Evolutionary conservation across 2,888 invertebrate species (phyloP), one percentile per base, ranked within the genome.

Genomic region (Cinara cedri): DNA sequence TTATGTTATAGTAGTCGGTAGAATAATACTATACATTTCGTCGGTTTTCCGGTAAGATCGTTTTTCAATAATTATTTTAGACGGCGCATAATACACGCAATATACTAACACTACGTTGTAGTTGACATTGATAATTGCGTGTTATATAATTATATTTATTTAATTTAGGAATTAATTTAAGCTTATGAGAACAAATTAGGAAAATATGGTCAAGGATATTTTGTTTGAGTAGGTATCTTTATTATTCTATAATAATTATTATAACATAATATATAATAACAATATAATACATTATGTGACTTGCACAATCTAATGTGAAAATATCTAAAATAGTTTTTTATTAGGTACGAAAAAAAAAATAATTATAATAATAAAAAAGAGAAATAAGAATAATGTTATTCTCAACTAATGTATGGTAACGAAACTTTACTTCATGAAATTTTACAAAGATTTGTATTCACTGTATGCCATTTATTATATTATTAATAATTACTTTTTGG

Each of bases 31-130:
- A 6, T 6, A 34, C 3, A 6, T 34, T 34, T 4, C 3, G 3
- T 34, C 34, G 34, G 3, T 34, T 34, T 34, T 34, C 3, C 34
- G 34, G 6, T 34, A 34, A 3, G 34, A 34, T 34, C 3, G 34
- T 19, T 63, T 42, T 63, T 21, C 19, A 19, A 44, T 63, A 11
- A 34, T 11, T 51, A 26, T 21, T 49, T 51, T 14, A n/a, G 42
- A 75, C 75, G 75, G 75, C 75, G 65, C 55, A 65, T 44, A 44
- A 44, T 75, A 24, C 65, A 65, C 9, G 75, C 75, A 76, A 76
- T 57, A 57, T 66, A 68, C 9, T 19, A 76, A 68, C 68, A 70
- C 42, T n/a, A 24, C 51, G 6, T 68, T 60, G 16, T 60, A 49
- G 26, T 57, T 76, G 51, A 65, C 51, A 75, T 75, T 54, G 65